Conservation (phyloP, 2,113 vertebrate genomes). For the Myrmecobius fasciatus region DNA sequence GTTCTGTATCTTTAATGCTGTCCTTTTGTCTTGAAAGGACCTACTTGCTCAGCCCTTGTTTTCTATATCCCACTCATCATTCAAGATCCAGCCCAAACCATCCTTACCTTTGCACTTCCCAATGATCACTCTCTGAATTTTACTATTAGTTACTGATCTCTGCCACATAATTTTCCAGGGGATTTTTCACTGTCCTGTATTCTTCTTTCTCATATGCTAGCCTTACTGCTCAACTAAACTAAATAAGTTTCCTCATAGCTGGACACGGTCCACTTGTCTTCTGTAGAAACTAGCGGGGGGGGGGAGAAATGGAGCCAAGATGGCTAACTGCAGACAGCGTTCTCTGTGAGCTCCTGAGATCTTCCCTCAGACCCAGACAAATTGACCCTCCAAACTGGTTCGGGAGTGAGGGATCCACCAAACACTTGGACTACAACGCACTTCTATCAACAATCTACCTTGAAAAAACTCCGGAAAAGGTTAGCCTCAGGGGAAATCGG, state of each 20-base stretch:
- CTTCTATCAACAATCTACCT: too few species aligned
- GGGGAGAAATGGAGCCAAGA: too few species aligned
- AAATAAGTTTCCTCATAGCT: background rate
- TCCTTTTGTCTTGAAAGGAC: background rate
- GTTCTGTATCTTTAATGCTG: slow-evolving; percentile 5
- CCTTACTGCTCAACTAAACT: background rate
- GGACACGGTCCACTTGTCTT: background rate
- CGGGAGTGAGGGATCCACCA: too few species aligned
- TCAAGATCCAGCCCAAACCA: background rate
- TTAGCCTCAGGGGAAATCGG: too few species aligned
- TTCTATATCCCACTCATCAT: slow-evolving; percentile 27
- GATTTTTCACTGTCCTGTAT: slow-evolving; percentile 10
- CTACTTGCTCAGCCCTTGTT: background rate
- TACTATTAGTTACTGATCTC: background rate
- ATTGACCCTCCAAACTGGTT: too few species aligned
- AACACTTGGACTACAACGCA: too few species aligned
- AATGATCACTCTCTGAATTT: slow-evolving; percentile 2
- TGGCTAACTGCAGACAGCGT: too few species aligned
- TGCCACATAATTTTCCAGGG: slow-evolving; percentile 14
- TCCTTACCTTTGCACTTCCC: background rate
- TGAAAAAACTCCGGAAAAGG: too few species aligned
- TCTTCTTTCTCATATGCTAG: slow-evolving; percentile 2
- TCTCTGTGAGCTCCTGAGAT: too few species aligned
- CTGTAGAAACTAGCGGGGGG: background rate
- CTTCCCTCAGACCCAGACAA: too few species aligned